Base-by-base conservation (phyloP, 2,888 invertebrate species). In the Leptopilina syphax region DNA sequence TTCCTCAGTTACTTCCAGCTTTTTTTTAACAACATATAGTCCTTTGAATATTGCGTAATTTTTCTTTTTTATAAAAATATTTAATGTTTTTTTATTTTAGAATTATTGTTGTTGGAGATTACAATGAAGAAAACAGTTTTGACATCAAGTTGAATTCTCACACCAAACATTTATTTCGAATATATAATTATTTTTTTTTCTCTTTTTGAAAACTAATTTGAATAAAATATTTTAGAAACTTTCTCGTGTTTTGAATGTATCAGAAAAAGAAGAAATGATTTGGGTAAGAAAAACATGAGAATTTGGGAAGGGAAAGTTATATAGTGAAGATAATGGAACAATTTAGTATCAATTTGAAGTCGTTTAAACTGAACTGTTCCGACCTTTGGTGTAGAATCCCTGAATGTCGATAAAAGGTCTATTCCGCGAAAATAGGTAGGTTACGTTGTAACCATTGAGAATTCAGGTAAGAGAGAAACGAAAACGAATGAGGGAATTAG, bases 401-500 rank as follows among this genome's bases (percentile, higher is more conserved):
- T 57, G 54, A n/a, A 57, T 6, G 73, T 73, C 73, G 73, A 73
- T 73, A 57, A 73, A 73, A 73, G 57, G 57, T 73, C 73, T 73
- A 73, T 73, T 73, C 57, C 24, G 34, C n/a, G 73, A 73, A 73
- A 73, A 73, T 73, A 73, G 73, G 73, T 73, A 57, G 73, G 57
- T 54, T 73, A 41, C 57, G 10, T 73, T 13, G 34, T 73, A 73
- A 73, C 57, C 57, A 73, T 73, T 73, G 57, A 73, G 73, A 34
- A 73, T 70, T 54, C 27, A 73, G 73, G 73, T 57, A 73, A 41
- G 76, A 76, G 80, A 47, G 82, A 79, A 85, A 84, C 82, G 83
- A 82, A 85, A 83, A 86, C 80, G 80, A 83, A 86, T 76, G 84
- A 80, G 82, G 65, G 84, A 86, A 87, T 87, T 86, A 84, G 87